Evolutionary conservation across 2,888 invertebrate genomes (phyloP).

Genomic region (Amiota mariae): DNA sequence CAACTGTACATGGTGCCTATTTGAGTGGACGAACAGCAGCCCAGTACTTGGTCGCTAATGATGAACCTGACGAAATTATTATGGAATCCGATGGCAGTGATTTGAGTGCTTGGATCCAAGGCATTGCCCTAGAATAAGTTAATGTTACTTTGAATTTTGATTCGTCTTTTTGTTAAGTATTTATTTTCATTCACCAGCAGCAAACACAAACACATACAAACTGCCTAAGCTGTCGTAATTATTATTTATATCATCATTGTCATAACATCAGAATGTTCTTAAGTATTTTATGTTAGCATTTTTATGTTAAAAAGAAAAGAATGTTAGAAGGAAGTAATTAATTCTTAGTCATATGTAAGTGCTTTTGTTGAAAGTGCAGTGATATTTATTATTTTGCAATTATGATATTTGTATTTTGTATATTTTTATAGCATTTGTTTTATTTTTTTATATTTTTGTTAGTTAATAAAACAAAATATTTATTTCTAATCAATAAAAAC

Average conservation of each 20-base stretch:
- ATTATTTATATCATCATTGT: conserved; percentile 10
- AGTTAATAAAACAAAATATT: too few species aligned
- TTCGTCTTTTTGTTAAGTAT: neutral
- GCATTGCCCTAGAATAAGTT: conserved; percentile 82
- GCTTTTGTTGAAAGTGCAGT: conserved; percentile 24
- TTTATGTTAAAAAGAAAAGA: neutral
- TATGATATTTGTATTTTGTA: neutral
- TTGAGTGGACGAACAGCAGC: conserved; percentile 89
- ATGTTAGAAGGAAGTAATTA: too few species aligned
- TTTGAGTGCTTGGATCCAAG: conserved; percentile 90
- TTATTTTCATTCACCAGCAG: conserved; percentile 4
- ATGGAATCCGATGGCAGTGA: conserved; percentile 86
- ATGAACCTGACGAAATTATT: conserved; percentile 79
- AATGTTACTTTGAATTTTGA: neutral
- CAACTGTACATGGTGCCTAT: conserved; percentile 95
- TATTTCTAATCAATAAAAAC: conserved; percentile 16
- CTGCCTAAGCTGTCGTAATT: neutral
- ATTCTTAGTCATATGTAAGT: conserved; percentile 11
- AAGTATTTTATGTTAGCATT: conserved; percentile 17
- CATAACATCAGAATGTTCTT: conserved; percentile 7
- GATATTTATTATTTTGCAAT: conserved; percentile 19
- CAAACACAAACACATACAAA: too few species aligned
- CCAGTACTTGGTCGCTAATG: conserved; percentile 79
- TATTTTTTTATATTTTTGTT: neutral
- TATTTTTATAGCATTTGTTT: conserved; percentile 18